Percentiles rank a stretch among this genome's conserved stretches.
phyloP scores from a whole-genome alignment of 2,113 vertebrate species.

The Bettongia penicillata region DNA sequence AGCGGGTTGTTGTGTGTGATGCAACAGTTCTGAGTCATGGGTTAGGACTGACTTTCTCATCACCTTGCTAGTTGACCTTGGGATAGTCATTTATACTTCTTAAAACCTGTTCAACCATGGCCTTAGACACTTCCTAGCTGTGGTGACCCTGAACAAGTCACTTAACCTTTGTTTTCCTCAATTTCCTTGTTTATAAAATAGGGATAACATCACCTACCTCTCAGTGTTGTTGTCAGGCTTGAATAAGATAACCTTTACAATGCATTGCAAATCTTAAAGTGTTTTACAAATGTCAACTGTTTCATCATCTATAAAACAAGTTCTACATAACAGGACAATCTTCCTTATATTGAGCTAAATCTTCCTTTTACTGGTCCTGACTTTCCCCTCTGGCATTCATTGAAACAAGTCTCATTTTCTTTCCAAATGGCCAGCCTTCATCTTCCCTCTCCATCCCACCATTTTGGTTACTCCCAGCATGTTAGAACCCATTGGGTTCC shows the following conservation, averaged over 20 bases:
- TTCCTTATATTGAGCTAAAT: too few species aligned
- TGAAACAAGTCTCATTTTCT: too few species aligned
- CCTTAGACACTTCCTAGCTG: not conserved
- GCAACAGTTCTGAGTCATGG: not conserved
- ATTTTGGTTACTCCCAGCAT: too few species aligned
- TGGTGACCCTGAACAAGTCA: not conserved
- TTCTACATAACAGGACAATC: not conserved
- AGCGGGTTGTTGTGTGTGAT: too few species aligned
- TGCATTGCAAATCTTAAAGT: not conserved
- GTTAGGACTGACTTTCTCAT: not conserved
- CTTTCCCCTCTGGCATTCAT: too few species aligned
- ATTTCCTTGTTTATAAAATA: not conserved
- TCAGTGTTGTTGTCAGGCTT: not conserved
- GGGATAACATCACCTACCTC: not conserved
- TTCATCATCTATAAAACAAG: not conserved
- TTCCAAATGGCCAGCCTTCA: too few species aligned
- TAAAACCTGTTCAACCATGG: not conserved
- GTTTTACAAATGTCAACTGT: not conserved
- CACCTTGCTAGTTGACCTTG: too few species aligned
- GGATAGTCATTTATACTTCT: accelerated
- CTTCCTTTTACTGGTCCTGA: too few species aligned
- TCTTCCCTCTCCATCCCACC: too few species aligned
- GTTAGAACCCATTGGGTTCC: too few species aligned
- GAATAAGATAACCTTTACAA: not conserved
- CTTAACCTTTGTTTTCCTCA: not conserved